Base-by-base conservation (phyloP, 2,113 vertebrate species). In the Neodon shergylaensis region DNA sequence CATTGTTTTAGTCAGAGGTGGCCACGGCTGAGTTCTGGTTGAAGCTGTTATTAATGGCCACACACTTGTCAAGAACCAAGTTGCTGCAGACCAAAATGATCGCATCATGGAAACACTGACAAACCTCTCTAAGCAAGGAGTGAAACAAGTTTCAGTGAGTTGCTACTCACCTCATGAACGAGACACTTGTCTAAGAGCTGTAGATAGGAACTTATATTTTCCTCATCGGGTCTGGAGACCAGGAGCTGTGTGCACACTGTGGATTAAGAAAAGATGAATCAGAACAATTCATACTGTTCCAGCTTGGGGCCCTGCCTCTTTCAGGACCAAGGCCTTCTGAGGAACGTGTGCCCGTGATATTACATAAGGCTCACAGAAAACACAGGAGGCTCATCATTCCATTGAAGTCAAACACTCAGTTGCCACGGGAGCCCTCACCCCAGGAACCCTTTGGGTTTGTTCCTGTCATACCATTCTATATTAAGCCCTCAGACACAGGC, bases 131-230 rank as follows among this genome's bases (percentile, higher is more conserved):
- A 97, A 97, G 98, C 44, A 94, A 96, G 49, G 95, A 94, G 92
- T 93, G 94, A 92, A 97, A 96, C 77, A 84, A 90, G 8, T 89
- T 84, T 79, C 95, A 95, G 88, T 66, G 44, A 0, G 8, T 90
- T 95, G 68, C 68, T 28, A 98, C 97, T 98, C 98, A 99, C 99
- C 99, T 99, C 99, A 13, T 99, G 99, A 97, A 99, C 99, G 86
- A 99, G 99, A 98, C 99, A 99, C 98, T 99, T 99, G 99, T 99
- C 99, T 95, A 99, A 99, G 97, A 99, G 99, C 98, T 99, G 99
- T 97, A 99, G 98, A 98, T 99, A 99, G 96, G 99, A 99, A 98
- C 99, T 99, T 98, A 99, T 99, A 98, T 99, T 99, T 97, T 99
- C 99, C 97, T 99, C 99, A 9, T 99, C 99, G 0, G 99, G 99